Evolutionary conservation across 2,797 vertebrate species (phyloP), one percentile per base, ranked within the genome.

Genomic region (Spatula versicolor): DNA sequence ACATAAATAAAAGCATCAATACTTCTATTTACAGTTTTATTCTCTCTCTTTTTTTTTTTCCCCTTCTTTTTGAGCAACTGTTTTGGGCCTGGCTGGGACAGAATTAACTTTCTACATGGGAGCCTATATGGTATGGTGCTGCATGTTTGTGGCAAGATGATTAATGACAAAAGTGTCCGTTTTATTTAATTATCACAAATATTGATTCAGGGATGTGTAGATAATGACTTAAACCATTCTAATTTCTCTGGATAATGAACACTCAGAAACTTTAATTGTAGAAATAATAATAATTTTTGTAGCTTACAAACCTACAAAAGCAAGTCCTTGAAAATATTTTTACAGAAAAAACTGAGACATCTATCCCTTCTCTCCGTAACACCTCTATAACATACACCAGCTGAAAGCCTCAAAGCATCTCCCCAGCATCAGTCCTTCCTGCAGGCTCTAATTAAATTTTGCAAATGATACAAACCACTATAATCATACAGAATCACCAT

Each of bases 61-160:
- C 8, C 43, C 43, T 43, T 43, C 43, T 43, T 43, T 43, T 43
- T 43, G 43, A 43, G 43, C 43, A 43, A 43, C 43, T 43, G 1
- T 18, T 43, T 43, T 43, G 43, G 17, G 43, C 9, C 43, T 43
- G 43, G 43, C 43, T 43, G 43, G 17, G 43, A 43, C 17, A 43
- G 43, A 43, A 43, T 43, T 43, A 43, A 43, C 43, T 43, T 43
- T 43, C 43, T 43, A 43, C 43, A 43, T 43, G 43, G 17, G 43
- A 43, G 43, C 43, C 43, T 43, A 19, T 43, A 11, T 1, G 13
- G 8, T 33, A 8, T 1, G 2, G 6, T 77, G 8, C 1, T 68
- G 55, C 17, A 2, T 17, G 13, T 26, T 73, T 39, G 31, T 35
- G 74, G 3, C 16, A 80, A 77, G 20, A 13, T 1, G 2, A 3